These are phyloP conservation scores for Andrena minutula DNA, from an alignment of 2,888 invertebrate genomes.

Conservation along the genomic window DNA sequence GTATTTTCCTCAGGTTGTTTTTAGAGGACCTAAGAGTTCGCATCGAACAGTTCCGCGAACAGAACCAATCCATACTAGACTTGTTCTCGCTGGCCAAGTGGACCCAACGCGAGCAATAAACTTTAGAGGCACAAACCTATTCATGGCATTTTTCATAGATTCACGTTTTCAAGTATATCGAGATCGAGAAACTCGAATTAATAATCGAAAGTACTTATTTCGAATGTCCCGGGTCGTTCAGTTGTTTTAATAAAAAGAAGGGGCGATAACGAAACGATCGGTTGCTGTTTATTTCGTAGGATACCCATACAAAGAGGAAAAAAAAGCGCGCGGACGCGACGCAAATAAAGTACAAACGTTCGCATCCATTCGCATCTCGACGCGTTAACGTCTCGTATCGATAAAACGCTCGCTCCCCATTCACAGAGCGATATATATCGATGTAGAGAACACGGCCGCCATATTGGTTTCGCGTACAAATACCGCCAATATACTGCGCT, in stretches of 20 bases:
- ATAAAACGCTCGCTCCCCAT: neutral
- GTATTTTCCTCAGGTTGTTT: conserved; percentile 38
- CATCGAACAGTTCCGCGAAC: conserved; percentile 28
- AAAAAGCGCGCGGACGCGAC: neutral
- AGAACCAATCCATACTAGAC: conserved; percentile 36
- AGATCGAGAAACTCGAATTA: conserved; percentile 3
- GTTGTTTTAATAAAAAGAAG: conserved; percentile 40
- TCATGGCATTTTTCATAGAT: conserved; percentile 29
- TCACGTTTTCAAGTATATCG: neutral
- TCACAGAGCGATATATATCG: conserved; percentile 9
- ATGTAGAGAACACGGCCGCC: conserved; percentile 37
- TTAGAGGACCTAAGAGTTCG: conserved; percentile 35
- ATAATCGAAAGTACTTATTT: conserved; percentile 18
- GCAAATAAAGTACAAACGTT: neutral
- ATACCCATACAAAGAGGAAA: neutral
- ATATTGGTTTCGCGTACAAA: conserved; percentile 32
- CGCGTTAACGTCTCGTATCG: neutral
- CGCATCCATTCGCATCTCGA: too few species aligned
- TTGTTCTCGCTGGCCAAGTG: conserved; percentile 28
- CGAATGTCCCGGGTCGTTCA: conserved; percentile 13
- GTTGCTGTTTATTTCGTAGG: neutral
- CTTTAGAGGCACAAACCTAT: conserved; percentile 3
- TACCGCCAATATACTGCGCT: conserved; percentile 60
- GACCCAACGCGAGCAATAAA: conserved; percentile 37
- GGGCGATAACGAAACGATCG: neutral